A percentile compares a stretch with the other conserved stretches of the same genome.
phyloP scores from a whole-genome alignment of 2,888 invertebrate genomes.

The Andrena bicolor region DNA sequence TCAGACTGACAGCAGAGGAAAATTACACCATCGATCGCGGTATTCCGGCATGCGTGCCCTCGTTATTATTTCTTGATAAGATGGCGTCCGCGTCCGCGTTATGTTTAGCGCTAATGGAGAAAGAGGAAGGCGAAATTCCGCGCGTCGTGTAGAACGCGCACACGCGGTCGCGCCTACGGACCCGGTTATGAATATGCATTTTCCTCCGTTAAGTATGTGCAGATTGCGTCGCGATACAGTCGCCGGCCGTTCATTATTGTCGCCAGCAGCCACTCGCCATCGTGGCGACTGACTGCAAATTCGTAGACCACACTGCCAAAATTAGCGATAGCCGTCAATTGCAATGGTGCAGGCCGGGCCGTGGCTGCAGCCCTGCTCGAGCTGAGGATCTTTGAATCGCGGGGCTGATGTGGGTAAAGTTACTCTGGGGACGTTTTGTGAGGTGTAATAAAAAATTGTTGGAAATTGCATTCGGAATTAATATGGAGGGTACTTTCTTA shows the following conservation, averaged over 20 bases:
- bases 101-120: slow-evolving; percentile 50
- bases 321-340: slow-evolving; percentile 79
- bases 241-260: slow-evolving; percentile 84
- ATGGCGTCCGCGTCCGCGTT: slow-evolving; percentile 29
- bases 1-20: slow-evolving; percentile 10
- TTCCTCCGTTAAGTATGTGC: slow-evolving; percentile 84
- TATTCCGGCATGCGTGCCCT: slow-evolving; percentile 18
- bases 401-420: not conserved
- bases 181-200: slow-evolving; percentile 84
- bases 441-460: too few relatives aligned
- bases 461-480: too few relatives aligned
- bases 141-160: slow-evolving; percentile 55
- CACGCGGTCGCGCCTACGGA: slow-evolving; percentile 71
- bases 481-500: too few relatives aligned
- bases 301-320: slow-evolving; percentile 72
- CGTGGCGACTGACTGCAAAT: slow-evolving; percentile 75
- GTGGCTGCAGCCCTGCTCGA: not conserved
- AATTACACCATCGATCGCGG: slow-evolving; percentile 44
- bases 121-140: slow-evolving; percentile 57
- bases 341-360: slow-evolving; percentile 36
- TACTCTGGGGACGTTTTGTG: too few relatives aligned
- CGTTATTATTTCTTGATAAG: slow-evolving; percentile 43
- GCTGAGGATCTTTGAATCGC: slow-evolving; percentile 13
- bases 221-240: slow-evolving; percentile 84
- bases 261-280: slow-evolving; percentile 80